Base-by-base conservation (phyloP, 2,888 invertebrate species). In the Drosophila emarginata region DNA sequence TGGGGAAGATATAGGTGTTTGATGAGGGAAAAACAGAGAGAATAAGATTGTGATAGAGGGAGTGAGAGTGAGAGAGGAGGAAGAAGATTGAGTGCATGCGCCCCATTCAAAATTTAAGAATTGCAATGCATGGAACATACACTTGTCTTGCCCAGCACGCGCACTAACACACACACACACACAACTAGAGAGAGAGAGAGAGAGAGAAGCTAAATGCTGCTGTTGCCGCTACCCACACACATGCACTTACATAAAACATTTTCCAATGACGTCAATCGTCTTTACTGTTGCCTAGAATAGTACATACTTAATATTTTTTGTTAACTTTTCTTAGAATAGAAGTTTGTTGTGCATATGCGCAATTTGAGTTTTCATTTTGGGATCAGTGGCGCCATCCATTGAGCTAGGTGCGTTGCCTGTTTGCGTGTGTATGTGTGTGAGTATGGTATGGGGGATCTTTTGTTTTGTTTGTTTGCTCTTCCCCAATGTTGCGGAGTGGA, bases 201-300 rank as follows among this genome's bases (percentile, higher is more conserved):
- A 14, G 37, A 23, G 39, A 39, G 40, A 40, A 9, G 18, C 4
- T 45, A 32, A 18, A 57, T 28, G 18, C 65, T 62, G 57, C 60
- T 60, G 64, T 76, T 78, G 59, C 74, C 75, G 59, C 57, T 71
- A 69, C 60, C 51, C 57, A 53, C 62, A 72, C 60, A 67, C 70
- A 58, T 65, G 64, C 78, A 63, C 64, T 77, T 79, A 64, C 80
- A 79, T 80, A 23, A 65, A 65, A 50, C 39, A 72, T 66, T 73
- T 62, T 69, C 67, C 65, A 73, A 75, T 81, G 80, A 81, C 80
- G 80, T 81, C 80, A 81, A 83, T 86, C 60, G 64, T 53, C 61
- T 71, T 72, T 57, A 60, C 60, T 72, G 40, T 61, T 66, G 64
- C 67, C 18, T 77, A 75, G 77, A 68, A 71, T 57, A 69, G 64